These are phyloP conservation scores for Cryptoprocta ferox DNA, from an alignment of 2,797 vertebrate genomes.

Conservation along the genomic window DNA sequence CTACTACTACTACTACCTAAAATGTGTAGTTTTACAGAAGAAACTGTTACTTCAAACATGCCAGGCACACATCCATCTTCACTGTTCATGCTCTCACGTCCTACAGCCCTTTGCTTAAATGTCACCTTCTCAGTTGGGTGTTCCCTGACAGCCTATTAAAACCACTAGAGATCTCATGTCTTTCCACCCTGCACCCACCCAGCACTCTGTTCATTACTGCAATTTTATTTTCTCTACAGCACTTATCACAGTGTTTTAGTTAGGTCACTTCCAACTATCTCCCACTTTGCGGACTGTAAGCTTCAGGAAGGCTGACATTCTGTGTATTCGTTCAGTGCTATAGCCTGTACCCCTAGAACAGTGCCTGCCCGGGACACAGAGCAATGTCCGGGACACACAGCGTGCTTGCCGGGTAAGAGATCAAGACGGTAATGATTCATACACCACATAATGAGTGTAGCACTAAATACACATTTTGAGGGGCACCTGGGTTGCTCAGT, in stretches of 20 bases:
- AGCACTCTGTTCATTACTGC: neutral
- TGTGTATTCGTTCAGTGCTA: neutral
- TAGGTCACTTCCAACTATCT: neutral
- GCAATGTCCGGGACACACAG: accelerated
- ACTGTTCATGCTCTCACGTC: neutral
- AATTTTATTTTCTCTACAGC: neutral
- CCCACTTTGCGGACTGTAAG: neutral
- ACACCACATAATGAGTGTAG: neutral
- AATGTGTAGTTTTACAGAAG: neutral
- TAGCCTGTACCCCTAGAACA: accelerated
- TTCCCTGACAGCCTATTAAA: neutral
- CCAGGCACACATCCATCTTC: neutral
- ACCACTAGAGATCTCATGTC: neutral
- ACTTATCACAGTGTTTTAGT: neutral
- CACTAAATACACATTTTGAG: neutral
- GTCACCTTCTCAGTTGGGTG: neutral
- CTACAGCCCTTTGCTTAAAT: neutral
- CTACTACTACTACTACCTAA: neutral
- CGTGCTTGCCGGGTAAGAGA: neutral
- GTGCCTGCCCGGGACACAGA: accelerated
- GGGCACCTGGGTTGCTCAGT: no score
- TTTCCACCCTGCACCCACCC: neutral
- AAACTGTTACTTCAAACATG: neutral
- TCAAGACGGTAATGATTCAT: neutral
- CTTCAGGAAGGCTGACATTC: neutral